These are phyloP conservation scores for Adrianichthys oophorus DNA, from an alignment of 2,797 vertebrate species.

Conservation along the genomic window DNA sequence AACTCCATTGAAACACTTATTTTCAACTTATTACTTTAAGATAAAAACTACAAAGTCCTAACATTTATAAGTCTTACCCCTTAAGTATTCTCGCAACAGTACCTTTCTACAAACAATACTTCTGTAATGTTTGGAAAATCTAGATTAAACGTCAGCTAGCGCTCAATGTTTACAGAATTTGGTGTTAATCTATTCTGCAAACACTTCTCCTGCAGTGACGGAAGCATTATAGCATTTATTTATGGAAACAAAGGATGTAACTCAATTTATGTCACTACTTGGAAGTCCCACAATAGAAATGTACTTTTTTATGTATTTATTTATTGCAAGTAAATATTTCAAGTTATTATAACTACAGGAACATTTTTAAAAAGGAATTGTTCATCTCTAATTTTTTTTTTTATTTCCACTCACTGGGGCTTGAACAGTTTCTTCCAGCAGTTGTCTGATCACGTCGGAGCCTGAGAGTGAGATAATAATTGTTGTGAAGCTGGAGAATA, in stretches of 20 bases:
- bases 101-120: neutral
- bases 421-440: slow-evolving; percentile 12
- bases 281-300: too few relatives aligned
- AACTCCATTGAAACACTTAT: slow-evolving; percentile 18
- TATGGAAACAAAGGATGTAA: neutral
- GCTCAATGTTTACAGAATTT: slow-evolving; percentile 6
- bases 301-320: neutral
- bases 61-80: slow-evolving; percentile 13
- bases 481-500: neutral
- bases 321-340: neutral
- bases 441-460: neutral
- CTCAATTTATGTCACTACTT: neutral
- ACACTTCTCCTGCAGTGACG: neutral
- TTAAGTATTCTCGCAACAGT: slow-evolving; percentile 16
- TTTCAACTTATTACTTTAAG: slow-evolving; percentile 11
- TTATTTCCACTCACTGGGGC: neutral
- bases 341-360: neutral
- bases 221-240: neutral
- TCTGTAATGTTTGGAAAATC: slow-evolving; percentile 12
- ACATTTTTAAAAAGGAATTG: neutral
- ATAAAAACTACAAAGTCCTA: slow-evolving; percentile 21
- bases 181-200: neutral
- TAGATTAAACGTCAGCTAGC: neutral
- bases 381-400: neutral
- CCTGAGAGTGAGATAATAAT: neutral